A percentile compares a stretch with the other conserved stretches of the same genome.
Evolutionary conservation across 2,888 invertebrate species (phyloP).

Genomic region (Rhyacophila evoluta): DNA sequence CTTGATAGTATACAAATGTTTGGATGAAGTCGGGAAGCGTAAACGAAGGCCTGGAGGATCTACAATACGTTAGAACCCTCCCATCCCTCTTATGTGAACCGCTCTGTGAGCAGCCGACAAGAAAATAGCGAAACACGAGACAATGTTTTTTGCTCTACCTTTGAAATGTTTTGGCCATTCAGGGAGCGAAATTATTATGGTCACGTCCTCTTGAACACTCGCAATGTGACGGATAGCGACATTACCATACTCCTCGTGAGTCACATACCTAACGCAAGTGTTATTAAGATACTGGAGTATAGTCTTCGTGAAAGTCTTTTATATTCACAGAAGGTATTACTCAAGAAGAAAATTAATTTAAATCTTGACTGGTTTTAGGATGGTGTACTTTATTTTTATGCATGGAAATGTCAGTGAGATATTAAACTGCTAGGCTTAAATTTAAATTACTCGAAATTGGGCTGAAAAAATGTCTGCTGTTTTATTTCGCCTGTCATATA

Average conservation of each 20-base stretch:
- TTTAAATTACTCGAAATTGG: too few species aligned
- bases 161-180: constrained; percentile 28
- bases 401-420: too few species aligned
- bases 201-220: constrained; percentile 17
- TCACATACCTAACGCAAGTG: neutral
- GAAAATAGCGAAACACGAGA: constrained; percentile 40
- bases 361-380: neutral
- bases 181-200: neutral
- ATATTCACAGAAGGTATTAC: neutral
- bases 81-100: neutral
- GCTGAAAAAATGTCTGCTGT: too few species aligned
- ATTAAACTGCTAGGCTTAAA: too few species aligned
- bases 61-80: too few species aligned
- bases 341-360: neutral
- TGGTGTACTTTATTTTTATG: neutral
- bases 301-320: neutral
- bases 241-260: constrained; percentile 1
- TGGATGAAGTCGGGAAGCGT: neutral
- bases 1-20: too few species aligned
- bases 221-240: neutral
- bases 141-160: constrained; percentile 35
- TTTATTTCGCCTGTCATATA: too few species aligned
- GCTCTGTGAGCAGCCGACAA: constrained; percentile 25
- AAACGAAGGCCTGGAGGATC: neutral
- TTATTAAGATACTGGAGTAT: neutral